A percentile compares a stretch with the other conserved stretches of the same genome.
Conservation (phyloP, 1,140 invertebrate species). For the Chironomus striatipennis region DNA sequence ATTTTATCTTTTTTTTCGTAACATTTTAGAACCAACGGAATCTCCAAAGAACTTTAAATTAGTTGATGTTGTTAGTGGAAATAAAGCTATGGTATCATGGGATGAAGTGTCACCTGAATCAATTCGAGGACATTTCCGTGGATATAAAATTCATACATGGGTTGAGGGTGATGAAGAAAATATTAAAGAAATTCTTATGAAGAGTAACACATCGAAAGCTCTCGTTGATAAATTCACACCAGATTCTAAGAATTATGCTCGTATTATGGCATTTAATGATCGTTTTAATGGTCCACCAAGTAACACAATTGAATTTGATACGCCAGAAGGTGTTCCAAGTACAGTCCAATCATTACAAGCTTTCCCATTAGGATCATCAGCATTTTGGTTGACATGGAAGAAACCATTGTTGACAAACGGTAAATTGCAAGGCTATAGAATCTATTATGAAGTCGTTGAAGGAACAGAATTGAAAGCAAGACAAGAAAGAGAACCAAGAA, state of each 20-base stretch:
- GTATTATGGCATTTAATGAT: conserved; percentile 85
- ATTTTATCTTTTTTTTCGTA: not conserved
- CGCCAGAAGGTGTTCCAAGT: conserved; percentile 87
- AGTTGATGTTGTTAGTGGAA: conserved; percentile 59
- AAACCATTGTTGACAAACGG: conserved; percentile 90
- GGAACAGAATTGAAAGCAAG: conserved; percentile 57
- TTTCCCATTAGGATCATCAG: conserved; percentile 77
- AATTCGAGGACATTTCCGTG: conserved; percentile 84
- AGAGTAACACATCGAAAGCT: conserved; percentile 58
- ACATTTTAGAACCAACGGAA: conserved; percentile 56
- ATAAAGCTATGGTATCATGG: conserved; percentile 75
- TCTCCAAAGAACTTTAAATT: conserved; percentile 80
- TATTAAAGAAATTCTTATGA: conserved; percentile 70
- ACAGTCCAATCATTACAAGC: conserved; percentile 75
- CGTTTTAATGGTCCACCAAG: conserved; percentile 83
- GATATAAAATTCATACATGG: conserved; percentile 95
- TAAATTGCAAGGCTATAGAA: conserved; percentile 81
- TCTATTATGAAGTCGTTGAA: conserved; percentile 78
- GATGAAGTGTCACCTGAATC: conserved; percentile 64
- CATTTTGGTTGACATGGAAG: conserved; percentile 83
- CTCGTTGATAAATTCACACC: conserved; percentile 82
- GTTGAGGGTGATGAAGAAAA: conserved; percentile 69
- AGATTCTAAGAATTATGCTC: conserved; percentile 79
- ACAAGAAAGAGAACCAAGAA: conserved; percentile 63
- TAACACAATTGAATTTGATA: conserved; percentile 73